Evolutionary conservation across 2,797 vertebrate species (phyloP), one percentile per base, ranked within the genome.

Genomic region (Enteromius viviparus): DNA sequence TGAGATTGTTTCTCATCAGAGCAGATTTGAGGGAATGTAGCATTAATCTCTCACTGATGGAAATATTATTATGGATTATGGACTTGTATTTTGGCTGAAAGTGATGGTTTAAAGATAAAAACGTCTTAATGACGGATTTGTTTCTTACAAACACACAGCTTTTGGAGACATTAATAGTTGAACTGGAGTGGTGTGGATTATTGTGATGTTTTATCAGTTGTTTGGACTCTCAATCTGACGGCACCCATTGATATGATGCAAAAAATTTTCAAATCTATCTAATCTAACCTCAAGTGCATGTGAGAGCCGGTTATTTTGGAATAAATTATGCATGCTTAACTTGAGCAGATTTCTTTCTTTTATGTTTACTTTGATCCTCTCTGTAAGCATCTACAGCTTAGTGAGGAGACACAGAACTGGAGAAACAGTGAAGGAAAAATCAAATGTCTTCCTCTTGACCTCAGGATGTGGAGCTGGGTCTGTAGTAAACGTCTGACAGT

Each of bases 401-500:
- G 53, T 83, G 53, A 82, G 32, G 51, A 78, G 75, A 26, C 66
- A 19, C 26, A 15, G 69, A 49, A 66, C 6, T 51, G 53, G 7
- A 21, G 64, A 21, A 34, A 19, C 45, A 15, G 76, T 51, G 12
- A 10, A 69, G 53, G 9, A 66, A 53, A 60, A 32, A 45, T 23
- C 14, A 45, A 77, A 17, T 58, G 65, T 85, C 75, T 87, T 87
- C 74, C 81, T 60, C 76, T 85, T 78, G 84, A 86, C 82, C 84
- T 29, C 74, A 85, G 87, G 87, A 90, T 89, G 87, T 89, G 85
- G 85, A 89, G 91, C 89, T 92, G 77, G 87, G 90, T 14, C 62
- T 90, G 91, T 91, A 89, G 81, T 26, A 60, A 69, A 80, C 65
- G 9, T 77, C 74, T 77, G 88, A 93, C 92, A 93, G 78, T 91